Base-by-base conservation (phyloP, 2,797 vertebrate species). In the Yasuhikotakia modesta region DNA sequence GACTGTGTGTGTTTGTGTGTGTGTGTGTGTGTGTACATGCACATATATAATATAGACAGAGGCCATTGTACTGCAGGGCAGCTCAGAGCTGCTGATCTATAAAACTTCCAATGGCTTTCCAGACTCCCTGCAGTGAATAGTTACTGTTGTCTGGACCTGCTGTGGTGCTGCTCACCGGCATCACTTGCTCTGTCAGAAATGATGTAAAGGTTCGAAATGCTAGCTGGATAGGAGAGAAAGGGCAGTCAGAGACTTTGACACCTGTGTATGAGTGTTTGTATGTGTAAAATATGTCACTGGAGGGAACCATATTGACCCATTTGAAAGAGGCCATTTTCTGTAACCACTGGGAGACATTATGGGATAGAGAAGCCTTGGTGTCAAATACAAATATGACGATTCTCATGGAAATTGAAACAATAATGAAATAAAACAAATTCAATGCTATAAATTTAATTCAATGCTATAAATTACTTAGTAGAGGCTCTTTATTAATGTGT, bases 111-210 rank as follows among this genome's bases (percentile, higher is more conserved):
- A 16, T 60, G 57, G 14, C 13, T 60, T 60, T 14, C 57, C 27
- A 30, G 27, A 30, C 24, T 30, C 24, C 27, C 58, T 14, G 30
- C 27, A 17, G 27, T 61, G 57, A 16, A 5, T 24, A 24, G 12
- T 60, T 24, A 61, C 58, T 61, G 27, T 30, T 30, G 58, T 30
- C 27, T 61, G 27, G 24, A 61, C 58, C 55, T 58, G 55, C 55
- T 58, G 22, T 22, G 24, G 52, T 13, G 55, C 55, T 14, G 22
- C 55, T 61, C 22, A 0, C 2, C 8, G 24, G 16, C 58, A 30
- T 61, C 16, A 30, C 27, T 21, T 57, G 53, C 53, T 22, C 21
- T 57, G 53, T 57, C 53, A 57, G 53, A 24, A 24, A 24, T 24
- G 53, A 61, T 32, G 58, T 61, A 5, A 3, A 17, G 6, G 58